Percentiles rank a stretch among this genome's conserved stretches.
Conservation (phyloP, 1,140 invertebrate species). For the Marisa cornuarietis region DNA sequence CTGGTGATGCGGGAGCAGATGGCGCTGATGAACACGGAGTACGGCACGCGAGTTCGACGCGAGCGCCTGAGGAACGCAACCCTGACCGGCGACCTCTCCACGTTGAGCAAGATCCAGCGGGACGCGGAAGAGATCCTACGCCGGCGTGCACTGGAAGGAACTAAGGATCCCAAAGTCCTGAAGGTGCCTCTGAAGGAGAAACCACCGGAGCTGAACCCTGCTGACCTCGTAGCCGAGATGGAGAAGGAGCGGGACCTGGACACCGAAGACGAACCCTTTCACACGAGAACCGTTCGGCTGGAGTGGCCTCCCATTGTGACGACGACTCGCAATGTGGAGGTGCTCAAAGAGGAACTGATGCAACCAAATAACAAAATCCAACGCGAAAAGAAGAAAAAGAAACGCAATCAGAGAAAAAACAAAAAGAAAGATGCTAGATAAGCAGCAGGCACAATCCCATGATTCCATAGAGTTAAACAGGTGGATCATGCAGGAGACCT, state of each 20-base stretch:
- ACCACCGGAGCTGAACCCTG: too few species aligned
- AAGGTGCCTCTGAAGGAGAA: too few species aligned
- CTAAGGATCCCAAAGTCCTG: too few species aligned
- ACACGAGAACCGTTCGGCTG: neutral
- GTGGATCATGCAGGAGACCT: too few species aligned
- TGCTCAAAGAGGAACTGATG: too few species aligned
- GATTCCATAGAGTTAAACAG: too few species aligned
- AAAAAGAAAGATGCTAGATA: neutral
- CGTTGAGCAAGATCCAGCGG: constrained; percentile 6
- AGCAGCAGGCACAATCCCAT: too few species aligned
- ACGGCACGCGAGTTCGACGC: constrained; percentile 3
- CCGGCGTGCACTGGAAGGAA: constrained; percentile 1
- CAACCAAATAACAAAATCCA: neutral
- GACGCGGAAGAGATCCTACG: constrained; percentile 16
- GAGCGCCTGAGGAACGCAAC: constrained; percentile 2
- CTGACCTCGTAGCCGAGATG: neutral
- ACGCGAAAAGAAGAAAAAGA: neutral
- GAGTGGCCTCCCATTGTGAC: neutral
- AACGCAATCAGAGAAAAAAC: neutral
- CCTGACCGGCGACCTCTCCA: constrained; percentile 1
- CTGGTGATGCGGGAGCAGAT: constrained; percentile 1
- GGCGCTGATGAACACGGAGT: constrained; percentile 7
- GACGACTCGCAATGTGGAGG: neutral
- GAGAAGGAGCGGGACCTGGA: constrained; percentile 14
- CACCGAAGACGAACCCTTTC: constrained; percentile 7